phyloP scores from a whole-genome alignment of 2,888 invertebrate genomes.

The Hydrotaea cyrtoneurina region DNA sequence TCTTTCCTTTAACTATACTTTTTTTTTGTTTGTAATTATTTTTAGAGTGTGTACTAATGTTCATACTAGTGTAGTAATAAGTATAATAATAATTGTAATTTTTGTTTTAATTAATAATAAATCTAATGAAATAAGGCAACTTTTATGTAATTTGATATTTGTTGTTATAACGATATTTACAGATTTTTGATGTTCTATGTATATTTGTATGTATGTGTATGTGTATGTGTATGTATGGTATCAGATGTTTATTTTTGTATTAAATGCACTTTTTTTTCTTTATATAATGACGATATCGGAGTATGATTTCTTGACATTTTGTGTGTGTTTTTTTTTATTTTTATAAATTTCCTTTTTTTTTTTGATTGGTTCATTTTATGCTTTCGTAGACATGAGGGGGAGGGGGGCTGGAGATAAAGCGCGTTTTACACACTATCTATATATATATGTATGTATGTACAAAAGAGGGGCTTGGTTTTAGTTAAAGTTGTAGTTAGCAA shows the following conservation, averaged over 20 bases:
- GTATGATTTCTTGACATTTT: conserved; percentile 57
- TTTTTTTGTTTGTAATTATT: neutral
- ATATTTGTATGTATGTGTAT: conserved; percentile 68
- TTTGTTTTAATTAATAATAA: conserved; percentile 36
- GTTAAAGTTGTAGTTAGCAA: conserved; percentile 29
- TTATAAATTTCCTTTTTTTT: neutral
- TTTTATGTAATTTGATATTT: conserved; percentile 66
- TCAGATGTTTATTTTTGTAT: conserved; percentile 50
- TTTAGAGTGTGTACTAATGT: neutral
- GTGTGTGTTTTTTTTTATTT: conserved; percentile 25
- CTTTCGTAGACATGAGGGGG: neutral
- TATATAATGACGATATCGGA: conserved; percentile 60
- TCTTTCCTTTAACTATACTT: neutral
- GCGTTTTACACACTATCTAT: conserved; percentile 32
- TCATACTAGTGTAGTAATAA: neutral
- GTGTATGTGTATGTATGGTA: conserved; percentile 71
- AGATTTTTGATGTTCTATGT: conserved; percentile 20
- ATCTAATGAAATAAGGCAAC: conserved; percentile 66
- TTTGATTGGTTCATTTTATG: conserved; percentile 24
- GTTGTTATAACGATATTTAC: conserved; percentile 59
- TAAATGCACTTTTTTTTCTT: conserved; percentile 65
- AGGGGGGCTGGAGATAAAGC: neutral
- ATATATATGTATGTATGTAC: conserved; percentile 34
- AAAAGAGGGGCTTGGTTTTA: neutral
- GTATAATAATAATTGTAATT: neutral